Base-by-base conservation (phyloP, 1,140 invertebrate genomes). In the Aradophagus sp. region DNA sequence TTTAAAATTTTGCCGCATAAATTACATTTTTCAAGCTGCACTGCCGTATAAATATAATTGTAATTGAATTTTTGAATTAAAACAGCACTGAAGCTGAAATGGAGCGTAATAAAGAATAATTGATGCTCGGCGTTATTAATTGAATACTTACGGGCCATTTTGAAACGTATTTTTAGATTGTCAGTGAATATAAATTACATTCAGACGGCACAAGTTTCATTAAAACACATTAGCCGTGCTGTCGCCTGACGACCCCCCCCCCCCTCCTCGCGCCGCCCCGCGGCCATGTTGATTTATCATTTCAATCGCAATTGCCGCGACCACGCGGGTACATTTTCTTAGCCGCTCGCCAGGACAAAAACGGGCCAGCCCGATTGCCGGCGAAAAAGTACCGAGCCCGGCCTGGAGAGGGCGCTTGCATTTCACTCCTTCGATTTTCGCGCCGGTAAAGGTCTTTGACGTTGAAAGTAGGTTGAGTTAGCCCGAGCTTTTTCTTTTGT, bases 21-120 rank as follows among this genome's bases (percentile, higher is more conserved):
- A 70, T 70, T 63, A 58, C 52, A 52, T 58, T 70, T 62, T 63
- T 63, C 29, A 36, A 63, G 36, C 42, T 27, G 31, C 34, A 39
- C 35, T 19, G 6, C 52, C 29, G 31, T 63, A 58, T 63, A 63
- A 63, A 63, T 63, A 70, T 70, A 63, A 63, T 62, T 32, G 39
- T 69, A 62, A 69, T 69, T 69, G 56, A 56, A 62, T 58, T 63
- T 58, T 70, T 63, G 35, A 63, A 56, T 70, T 63, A 63, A 70
- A 62, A 63, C 58, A 27, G 58, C 67, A 27, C 50, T 35, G 35
- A 31, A 55, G 35, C 58, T 32, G 50, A 69, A 69, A 27, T 16
- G 52, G 38, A 56, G 32, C 50, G 35, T 62, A 69, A 69, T 69
- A 61, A 69, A 69, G 56, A 69, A 69, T 69, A 62, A 69, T 69